Conservation (phyloP, 92 coral and sea anemone species). For the Metridium senile region DNA sequence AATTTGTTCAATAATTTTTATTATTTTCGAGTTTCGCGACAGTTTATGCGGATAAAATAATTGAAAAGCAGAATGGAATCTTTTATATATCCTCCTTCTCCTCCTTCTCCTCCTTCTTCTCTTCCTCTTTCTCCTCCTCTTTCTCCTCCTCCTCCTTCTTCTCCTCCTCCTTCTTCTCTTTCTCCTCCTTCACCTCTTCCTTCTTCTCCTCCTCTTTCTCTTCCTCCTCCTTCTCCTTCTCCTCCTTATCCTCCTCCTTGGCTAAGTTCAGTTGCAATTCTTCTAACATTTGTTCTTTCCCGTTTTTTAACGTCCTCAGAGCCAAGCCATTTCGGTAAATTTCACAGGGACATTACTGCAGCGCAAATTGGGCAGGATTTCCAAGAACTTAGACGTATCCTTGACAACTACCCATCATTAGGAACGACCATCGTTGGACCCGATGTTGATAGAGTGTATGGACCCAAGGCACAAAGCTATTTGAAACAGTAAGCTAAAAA, state of each 20-base stretch:
- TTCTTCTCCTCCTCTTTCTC: too few species aligned
- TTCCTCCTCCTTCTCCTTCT: too few species aligned
- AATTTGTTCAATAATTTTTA: too few species aligned
- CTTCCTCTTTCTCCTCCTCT: too few species aligned
- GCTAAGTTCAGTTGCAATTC: not conserved
- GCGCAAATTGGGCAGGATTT: constrained; percentile 67
- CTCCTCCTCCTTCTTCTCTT: too few species aligned
- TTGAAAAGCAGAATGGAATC: too few species aligned
- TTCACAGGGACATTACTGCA: constrained; percentile 57
- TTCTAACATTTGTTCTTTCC: not conserved
- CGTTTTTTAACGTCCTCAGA: constrained; percentile 18
- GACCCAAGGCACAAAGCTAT: constrained; percentile 4
- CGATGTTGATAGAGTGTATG: constrained; percentile 37
- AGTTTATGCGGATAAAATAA: not conserved
- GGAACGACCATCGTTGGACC: constrained; percentile 78
- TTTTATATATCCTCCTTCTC: too few species aligned
- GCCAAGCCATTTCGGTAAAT: constrained; percentile 60
- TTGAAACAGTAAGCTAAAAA: constrained; percentile 6
- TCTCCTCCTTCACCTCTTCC: too few species aligned
- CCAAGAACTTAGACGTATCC: constrained; percentile 53
- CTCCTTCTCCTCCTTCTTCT: too few species aligned
- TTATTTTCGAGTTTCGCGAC: not conserved
- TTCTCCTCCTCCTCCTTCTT: too few species aligned
- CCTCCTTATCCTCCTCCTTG: not conserved
- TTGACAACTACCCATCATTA: constrained; percentile 62